Evolutionary conservation across 2,113 vertebrate genomes (phyloP).

Genomic region (Oncorhynchus nerka): DNA sequence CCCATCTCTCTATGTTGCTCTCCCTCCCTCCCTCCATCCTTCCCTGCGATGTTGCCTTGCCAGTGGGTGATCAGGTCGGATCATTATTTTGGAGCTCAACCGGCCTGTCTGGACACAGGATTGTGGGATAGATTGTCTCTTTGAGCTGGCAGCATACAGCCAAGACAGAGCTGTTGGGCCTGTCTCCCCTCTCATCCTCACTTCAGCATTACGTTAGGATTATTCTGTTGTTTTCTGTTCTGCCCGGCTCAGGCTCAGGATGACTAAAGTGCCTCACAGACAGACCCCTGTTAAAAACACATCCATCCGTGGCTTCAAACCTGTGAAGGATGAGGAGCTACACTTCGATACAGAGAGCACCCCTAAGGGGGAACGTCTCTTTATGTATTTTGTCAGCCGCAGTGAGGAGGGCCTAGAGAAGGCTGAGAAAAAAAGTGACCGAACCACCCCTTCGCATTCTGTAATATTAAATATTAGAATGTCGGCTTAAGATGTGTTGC

Average conservation of each 20-base stretch:
- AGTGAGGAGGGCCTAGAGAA: conserved; percentile 42
- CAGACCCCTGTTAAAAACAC: conserved; percentile 76
- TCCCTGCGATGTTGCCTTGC: conserved; percentile 70
- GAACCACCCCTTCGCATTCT: conserved; percentile 34
- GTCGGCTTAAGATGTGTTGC: conserved; percentile 63
- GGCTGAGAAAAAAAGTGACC: conserved; percentile 22
- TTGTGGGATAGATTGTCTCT: conserved; percentile 64
- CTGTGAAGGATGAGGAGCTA: conserved; percentile 74
- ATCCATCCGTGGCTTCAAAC: conserved; percentile 71
- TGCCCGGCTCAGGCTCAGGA: conserved; percentile 42
- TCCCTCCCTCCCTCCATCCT: conserved; percentile 19
- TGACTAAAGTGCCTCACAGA: conserved; percentile 73
- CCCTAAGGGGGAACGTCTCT: conserved; percentile 68
- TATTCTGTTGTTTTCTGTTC: conserved; percentile 68
- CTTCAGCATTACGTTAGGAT: conserved; percentile 61
- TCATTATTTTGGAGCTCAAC: conserved; percentile 77
- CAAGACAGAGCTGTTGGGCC: conserved; percentile 60
- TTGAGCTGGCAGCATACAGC: conserved; percentile 57
- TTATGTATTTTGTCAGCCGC: conserved; percentile 74
- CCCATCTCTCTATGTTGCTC: not conserved
- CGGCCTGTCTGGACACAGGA: conserved; percentile 68
- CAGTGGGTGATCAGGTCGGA: conserved; percentile 64
- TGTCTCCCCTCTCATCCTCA: conserved; percentile 67
- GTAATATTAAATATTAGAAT: conserved; percentile 65
- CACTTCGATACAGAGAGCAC: conserved; percentile 74